Evolutionary conservation across 2,888 invertebrate species (phyloP), one percentile per base, ranked within the genome.

Genomic region (Tachina fera): DNA sequence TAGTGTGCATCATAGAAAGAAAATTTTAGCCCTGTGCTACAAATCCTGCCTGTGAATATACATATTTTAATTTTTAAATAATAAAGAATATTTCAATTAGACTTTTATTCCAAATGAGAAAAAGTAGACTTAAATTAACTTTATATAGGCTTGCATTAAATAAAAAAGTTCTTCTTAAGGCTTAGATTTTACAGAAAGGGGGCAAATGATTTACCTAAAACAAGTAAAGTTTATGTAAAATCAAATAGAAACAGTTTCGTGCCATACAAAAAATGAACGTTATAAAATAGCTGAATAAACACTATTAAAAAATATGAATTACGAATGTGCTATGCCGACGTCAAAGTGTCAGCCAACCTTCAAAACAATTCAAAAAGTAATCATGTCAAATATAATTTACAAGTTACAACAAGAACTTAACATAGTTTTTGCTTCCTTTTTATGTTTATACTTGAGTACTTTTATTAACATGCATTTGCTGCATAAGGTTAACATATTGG

Each of bases 321-420:
- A 31, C 31, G 31, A 31, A 53, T 45, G 22, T 75, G 65, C 76
- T 56, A 63, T 63, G 56, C 71, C 61, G 51, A 79, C 78, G 61
- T 68, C 78, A 83, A 74, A 49, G 53, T 79, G 68, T 63, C 78
- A 79, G 67, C 72, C 47, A 83, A 58, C 41, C 74, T 70, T 76
- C 75, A 79, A 81, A 81, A 68, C 81, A 81, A 75, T 81, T 81
- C 72, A 65, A 19, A 84, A 77, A 81, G 81, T 67, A 84, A 84
- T 84, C 84, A 84, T 81, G 84, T 84, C 84, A 84, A 80, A 77
- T 81, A 77, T 77, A 63, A 84, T 81, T 84, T 81, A 63, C 45
- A 81, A 61, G 77, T 84, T 81, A 68, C 45, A 81, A 61, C 45
- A 61, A 56, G 51, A 41, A 51, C 61, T 70, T 53, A 70, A 81